These are phyloP conservation scores for Harpagus bidentatus DNA, from an alignment of 2,113 vertebrate species.

Conservation along the genomic window DNA sequence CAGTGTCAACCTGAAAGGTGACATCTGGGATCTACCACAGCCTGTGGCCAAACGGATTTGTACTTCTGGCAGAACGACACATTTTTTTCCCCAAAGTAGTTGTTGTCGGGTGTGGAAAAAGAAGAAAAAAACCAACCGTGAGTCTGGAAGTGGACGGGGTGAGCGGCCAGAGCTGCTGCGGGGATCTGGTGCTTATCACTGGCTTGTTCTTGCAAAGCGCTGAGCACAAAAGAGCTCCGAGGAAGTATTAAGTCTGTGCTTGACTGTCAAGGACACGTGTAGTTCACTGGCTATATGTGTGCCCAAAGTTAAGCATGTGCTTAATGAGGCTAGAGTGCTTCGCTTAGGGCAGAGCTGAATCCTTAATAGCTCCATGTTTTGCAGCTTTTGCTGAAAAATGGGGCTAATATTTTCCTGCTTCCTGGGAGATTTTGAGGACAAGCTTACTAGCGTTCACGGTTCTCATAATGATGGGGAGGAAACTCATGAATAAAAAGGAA, in stretches of 20 bases:
- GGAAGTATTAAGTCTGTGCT: neutral
- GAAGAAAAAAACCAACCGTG: neutral
- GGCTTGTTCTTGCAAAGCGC: neutral
- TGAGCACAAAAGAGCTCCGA: constrained; percentile 1
- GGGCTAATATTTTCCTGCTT: neutral
- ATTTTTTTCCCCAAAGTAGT: neutral
- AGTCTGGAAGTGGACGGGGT: neutral
- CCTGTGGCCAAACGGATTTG: neutral
- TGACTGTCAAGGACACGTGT: constrained; percentile 38
- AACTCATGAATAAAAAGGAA: neutral
- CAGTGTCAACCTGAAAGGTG: neutral
- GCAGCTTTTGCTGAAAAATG: constrained; percentile 4
- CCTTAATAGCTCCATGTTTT: constrained; percentile 20
- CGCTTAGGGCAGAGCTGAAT: constrained; percentile 6
- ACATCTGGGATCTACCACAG: neutral
- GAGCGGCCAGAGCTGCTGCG: neutral
- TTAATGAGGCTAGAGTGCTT: constrained; percentile 51
- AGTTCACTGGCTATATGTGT: constrained; percentile 41
- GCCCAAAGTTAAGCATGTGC: constrained; percentile 56
- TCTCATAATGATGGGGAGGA: neutral
- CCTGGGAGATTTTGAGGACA: constrained; percentile 33
- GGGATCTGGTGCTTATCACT: neutral
- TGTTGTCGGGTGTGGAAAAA: neutral
- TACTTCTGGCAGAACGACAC: neutral
- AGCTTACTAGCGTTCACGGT: neutral